A percentile compares a stretch with the other conserved stretches of the same genome.
These are phyloP conservation scores for Dasypolia templi DNA, from an alignment of 2,888 invertebrate genomes.

Conservation along the genomic window DNA sequence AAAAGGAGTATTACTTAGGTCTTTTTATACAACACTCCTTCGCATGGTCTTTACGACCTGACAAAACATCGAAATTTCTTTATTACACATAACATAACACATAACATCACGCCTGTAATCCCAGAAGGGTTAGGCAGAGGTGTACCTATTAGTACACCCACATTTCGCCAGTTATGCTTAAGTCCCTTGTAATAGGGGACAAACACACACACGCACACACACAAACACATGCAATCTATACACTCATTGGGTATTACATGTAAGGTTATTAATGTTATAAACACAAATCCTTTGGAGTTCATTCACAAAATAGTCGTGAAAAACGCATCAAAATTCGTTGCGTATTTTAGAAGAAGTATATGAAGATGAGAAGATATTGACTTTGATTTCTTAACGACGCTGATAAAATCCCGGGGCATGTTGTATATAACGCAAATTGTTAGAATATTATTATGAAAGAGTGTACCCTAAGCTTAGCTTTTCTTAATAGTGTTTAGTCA, in stretches of 20 bases:
- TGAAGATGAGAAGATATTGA: neutral
- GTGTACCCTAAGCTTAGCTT: constrained; percentile 1
- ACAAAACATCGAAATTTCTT: neutral
- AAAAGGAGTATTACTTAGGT: too few relatives aligned
- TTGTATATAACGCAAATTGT: neutral
- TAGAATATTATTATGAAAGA: neutral
- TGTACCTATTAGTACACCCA: too few relatives aligned
- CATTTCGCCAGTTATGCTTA: too few relatives aligned
- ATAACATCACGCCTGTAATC: too few relatives aligned
- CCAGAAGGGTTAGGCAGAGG: too few relatives aligned
- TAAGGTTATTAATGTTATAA: neutral
- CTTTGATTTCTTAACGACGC: neutral
- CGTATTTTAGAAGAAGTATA: neutral
- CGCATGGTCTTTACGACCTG: neutral
- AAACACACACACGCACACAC: too few relatives aligned
- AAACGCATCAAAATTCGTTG: neutral
- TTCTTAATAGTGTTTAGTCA: constrained; percentile 13
- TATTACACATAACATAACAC: too few relatives aligned
- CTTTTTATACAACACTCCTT: neutral
- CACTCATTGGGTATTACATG: too few relatives aligned
- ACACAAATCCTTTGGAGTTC: too few relatives aligned
- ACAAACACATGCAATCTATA: too few relatives aligned
- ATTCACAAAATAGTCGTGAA: neutral
- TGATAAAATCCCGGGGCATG: too few relatives aligned
- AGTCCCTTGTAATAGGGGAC: too few relatives aligned